Base-by-base conservation (phyloP, 2,888 invertebrate species). In the Chymomyza caudatula region DNA sequence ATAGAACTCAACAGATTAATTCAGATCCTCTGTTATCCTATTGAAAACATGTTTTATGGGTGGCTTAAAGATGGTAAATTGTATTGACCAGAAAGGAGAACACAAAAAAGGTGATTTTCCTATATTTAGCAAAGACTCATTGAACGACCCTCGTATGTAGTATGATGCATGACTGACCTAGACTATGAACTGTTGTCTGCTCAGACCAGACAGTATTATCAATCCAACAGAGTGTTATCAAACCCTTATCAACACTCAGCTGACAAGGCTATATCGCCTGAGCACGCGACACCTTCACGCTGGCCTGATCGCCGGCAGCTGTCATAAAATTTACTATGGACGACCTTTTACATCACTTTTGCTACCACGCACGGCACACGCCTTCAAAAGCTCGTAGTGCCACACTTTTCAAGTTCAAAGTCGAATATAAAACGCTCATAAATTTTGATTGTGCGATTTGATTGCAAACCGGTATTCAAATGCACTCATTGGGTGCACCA, bases 391-490 rank as follows among this genome's bases (percentile, higher is more conserved):
- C 55, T 51, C 4, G 17, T 17, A 20, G 13, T 20, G 51, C 19
- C 49, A 42, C 58, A 52, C 43, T 22, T 52, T 63, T 84, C 77
- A 86, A 83, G 82, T 86, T 83, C 82, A 83, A 82, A 84, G 82
- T 81, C 82, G 63, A 60, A 22, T 42, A n/a, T n/a, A n/a, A n/a
- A n/a, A 17, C 54, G 29, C 42, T 25, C n/a, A 37, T 43, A 4
- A 20, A 4, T 13, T 59, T 37, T 20, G 42, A 25, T 42, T 37
- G 49, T 52, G 17, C 57, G 43, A 43, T 17, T 59, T 20, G 71
- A 74, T 53, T 69, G 37, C 63, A 60, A 62, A 64, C 72, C 47
- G 64, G 73, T 69, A 70, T 67, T 71, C 56, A 63, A 78, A 63
- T 65, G 65, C 51, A 62, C 3, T 25, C n/a, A 37, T 53, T 65